These are phyloP conservation scores for Phaethon lepturus DNA, from an alignment of 2,113 vertebrate species.

Conservation along the genomic window DNA sequence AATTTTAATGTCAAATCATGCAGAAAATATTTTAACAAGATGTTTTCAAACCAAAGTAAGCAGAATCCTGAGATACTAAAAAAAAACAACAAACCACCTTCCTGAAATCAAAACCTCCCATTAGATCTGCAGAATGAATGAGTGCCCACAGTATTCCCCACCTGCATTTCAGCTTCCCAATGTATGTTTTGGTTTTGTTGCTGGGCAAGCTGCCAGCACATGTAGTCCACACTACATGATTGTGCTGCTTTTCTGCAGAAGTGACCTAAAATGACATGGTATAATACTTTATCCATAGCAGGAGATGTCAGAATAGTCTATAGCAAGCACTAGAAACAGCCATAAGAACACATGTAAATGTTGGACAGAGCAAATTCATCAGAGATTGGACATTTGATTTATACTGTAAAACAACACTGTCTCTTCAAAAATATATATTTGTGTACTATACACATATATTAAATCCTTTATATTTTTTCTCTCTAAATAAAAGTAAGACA, in stretches of 20 bases:
- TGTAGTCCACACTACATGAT: neutral
- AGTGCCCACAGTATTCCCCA: neutral
- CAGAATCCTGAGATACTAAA: neutral
- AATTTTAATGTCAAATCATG: conserved; percentile 56
- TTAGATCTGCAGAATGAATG: neutral
- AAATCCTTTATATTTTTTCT: neutral
- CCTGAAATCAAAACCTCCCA: neutral
- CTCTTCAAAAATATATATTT: neutral
- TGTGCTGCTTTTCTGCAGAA: neutral
- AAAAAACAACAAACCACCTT: neutral
- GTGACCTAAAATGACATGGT: conserved; percentile 23
- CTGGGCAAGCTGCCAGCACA: neutral
- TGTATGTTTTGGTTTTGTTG: conserved; percentile 41
- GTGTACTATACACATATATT: neutral
- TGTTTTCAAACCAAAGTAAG: conserved; percentile 9
- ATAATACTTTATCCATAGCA: neutral
- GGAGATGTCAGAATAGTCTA: neutral
- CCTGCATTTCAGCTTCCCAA: neutral
- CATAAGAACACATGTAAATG: neutral
- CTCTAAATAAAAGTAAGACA: neutral
- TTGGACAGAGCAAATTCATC: neutral
- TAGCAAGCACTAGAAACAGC: neutral
- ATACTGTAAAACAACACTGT: neutral
- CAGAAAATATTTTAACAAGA: conserved; percentile 55
- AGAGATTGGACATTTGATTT: neutral